Conservation (phyloP, 1,140 invertebrate species). For the Plectrocnemia conspersa region DNA sequence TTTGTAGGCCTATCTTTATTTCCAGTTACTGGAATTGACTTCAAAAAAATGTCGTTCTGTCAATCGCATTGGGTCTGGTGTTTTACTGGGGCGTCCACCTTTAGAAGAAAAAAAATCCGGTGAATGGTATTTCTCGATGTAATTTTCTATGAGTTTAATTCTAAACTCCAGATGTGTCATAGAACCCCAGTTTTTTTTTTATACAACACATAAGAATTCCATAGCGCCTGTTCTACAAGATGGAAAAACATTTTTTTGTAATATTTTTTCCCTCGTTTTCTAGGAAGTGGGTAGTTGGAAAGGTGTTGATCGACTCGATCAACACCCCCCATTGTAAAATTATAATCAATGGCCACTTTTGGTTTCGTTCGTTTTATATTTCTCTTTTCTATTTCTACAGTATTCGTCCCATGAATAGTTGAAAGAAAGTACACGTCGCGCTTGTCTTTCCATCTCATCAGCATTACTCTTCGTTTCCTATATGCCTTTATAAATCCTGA, state of each 20-base stretch:
- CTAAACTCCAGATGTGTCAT: constrained; percentile 17
- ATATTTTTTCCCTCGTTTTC: constrained; percentile 24
- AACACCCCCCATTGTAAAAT: constrained; percentile 17
- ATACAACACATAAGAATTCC: constrained; percentile 19
- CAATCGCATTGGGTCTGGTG: constrained; percentile 3
- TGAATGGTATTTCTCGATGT: constrained; percentile 8
- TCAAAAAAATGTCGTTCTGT: not conserved
- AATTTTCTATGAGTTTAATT: constrained; percentile 13
- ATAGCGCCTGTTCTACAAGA: constrained; percentile 11
- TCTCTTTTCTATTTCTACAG: constrained; percentile 8
- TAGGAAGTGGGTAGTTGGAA: constrained; percentile 13
- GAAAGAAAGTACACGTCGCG: constrained; percentile 16
- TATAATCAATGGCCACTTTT: constrained; percentile 12
- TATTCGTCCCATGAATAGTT: constrained; percentile 19
- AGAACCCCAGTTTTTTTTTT: constrained; percentile 9
- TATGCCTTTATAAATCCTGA: constrained; percentile 7
- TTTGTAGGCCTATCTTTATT: constrained; percentile 7
- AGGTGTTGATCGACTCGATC: constrained; percentile 10
- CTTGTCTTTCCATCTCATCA: constrained; percentile 23
- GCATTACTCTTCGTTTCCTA: constrained; percentile 17
- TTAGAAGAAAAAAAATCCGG: constrained; percentile 5
- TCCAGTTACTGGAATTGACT: constrained; percentile 2
- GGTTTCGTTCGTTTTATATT: constrained; percentile 1
- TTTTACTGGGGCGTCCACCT: constrained; percentile 12
- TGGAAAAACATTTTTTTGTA: constrained; percentile 20